Percentiles rank a stretch among this genome's conserved stretches.
These are phyloP conservation scores for Morpho helenor DNA, from an alignment of 2,888 invertebrate species.

Conservation along the genomic window DNA sequence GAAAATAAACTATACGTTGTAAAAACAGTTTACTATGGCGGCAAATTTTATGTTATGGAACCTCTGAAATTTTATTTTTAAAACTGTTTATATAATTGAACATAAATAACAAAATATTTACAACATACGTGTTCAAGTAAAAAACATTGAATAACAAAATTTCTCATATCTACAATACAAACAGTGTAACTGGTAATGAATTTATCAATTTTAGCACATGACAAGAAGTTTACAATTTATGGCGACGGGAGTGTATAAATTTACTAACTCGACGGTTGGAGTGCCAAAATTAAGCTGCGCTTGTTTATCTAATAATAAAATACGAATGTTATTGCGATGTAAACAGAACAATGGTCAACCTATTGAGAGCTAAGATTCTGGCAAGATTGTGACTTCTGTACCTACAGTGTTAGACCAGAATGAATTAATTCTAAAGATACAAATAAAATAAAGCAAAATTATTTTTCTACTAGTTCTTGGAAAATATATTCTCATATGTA, in stretches of 20 bases:
- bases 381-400: neutral
- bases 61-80: too few relatives aligned
- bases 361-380: slow-evolving; percentile 10
- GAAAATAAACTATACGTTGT: too few relatives aligned
- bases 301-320: slow-evolving; percentile 25
- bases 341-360: slow-evolving; percentile 16
- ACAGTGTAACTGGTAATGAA: slow-evolving; percentile 10
- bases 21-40: too few relatives aligned
- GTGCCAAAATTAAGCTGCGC: slow-evolving; percentile 20
- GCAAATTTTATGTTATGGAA: too few relatives aligned
- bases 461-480: too few relatives aligned
- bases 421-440: too few relatives aligned
- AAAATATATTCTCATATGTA: too few relatives aligned
- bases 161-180: neutral
- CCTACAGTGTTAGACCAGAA: neutral
- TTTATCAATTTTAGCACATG: slow-evolving; percentile 14
- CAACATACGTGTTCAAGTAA: too few relatives aligned
- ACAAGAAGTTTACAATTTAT: slow-evolving; percentile 17
- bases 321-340: slow-evolving; percentile 14
- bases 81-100: too few relatives aligned
- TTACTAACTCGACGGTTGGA: slow-evolving; percentile 13
- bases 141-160: too few relatives aligned
- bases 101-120: too few relatives aligned
- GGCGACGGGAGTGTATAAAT: slow-evolving; percentile 12
- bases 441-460: too few relatives aligned